Percentiles rank a stretch among this genome's conserved stretches.
Evolutionary conservation across 2,113 vertebrate genomes (phyloP).

Genomic region (Menura novaehollandiae): DNA sequence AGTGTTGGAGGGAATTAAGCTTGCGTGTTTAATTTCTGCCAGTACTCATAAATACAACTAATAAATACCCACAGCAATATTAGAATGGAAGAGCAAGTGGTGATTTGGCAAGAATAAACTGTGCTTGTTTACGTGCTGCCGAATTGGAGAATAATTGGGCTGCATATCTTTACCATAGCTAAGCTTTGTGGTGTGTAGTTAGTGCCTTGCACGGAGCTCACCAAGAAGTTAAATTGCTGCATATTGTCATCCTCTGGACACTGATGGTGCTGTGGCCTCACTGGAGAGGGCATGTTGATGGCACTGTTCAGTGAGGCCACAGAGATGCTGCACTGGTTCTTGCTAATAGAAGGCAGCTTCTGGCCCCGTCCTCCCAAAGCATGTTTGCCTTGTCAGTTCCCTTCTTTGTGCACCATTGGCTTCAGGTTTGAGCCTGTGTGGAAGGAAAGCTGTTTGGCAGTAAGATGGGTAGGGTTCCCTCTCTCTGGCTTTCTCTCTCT

Average conservation of each 20-base stretch:
- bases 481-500: too few relatives aligned
- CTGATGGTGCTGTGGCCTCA: neutral
- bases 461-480: neutral
- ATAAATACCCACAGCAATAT: neutral
- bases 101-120: neutral
- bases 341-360: neutral
- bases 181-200: neutral
- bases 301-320: neutral
- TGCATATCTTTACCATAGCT: neutral
- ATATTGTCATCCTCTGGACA: neutral
- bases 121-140: accelerated
- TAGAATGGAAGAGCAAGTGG: neutral
- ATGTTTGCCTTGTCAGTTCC: accelerated
- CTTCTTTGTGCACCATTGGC: neutral
- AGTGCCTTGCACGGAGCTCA: neutral
- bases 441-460: neutral
- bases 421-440: neutral
- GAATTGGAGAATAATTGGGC: neutral
- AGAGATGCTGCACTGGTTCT: neutral
- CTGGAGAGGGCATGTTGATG: accelerated
- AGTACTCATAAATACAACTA: neutral
- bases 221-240: neutral
- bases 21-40: neutral
- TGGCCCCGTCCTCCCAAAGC: neutral
- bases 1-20: neutral